phyloP scores from a whole-genome alignment of 2,888 invertebrate genomes.

The Macaria liturata region DNA sequence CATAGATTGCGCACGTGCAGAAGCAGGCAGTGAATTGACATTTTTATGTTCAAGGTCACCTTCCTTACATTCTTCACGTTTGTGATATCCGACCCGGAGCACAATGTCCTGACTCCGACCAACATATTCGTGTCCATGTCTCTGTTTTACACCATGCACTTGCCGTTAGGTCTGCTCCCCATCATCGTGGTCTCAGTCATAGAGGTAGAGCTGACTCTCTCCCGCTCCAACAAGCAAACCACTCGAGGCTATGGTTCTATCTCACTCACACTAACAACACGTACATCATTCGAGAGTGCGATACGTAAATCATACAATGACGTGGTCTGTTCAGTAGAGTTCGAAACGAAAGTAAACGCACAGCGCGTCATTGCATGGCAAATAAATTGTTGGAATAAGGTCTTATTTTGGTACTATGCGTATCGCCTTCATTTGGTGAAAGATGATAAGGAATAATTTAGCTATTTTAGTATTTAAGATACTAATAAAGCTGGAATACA shows the following conservation, averaged over 20 bases:
- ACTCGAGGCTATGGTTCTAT: constrained; percentile 65
- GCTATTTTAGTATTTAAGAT: constrained; percentile 8
- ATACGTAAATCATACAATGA: constrained; percentile 21
- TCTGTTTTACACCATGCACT: constrained; percentile 93
- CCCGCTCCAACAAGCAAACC: constrained; percentile 30
- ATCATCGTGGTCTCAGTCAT: constrained; percentile 88
- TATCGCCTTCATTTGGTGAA: constrained; percentile 16
- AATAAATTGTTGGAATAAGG: constrained; percentile 22
- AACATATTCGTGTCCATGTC: constrained; percentile 94
- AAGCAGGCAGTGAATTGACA: constrained; percentile 1
- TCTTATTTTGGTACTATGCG: constrained; percentile 3
- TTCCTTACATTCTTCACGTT: constrained; percentile 93
- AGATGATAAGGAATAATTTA: constrained; percentile 3
- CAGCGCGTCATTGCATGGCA: constrained; percentile 24
- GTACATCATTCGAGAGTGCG: constrained; percentile 12
- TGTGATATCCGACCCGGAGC: constrained; percentile 85
- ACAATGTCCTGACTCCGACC: constrained; percentile 90
- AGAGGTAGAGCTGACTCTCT: constrained; percentile 85
- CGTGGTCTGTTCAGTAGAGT: constrained; percentile 10
- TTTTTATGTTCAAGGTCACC: constrained; percentile 86
- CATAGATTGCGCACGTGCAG: too few relatives aligned
- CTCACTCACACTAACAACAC: constrained; percentile 56
- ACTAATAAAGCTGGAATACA: constrained; percentile 11
- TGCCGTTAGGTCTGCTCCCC: constrained; percentile 93
- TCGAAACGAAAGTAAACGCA: constrained; percentile 1